These are phyloP conservation scores for Drosophila nasuta DNA, from an alignment of 1,140 invertebrate species.

Conservation along the genomic window DNA sequence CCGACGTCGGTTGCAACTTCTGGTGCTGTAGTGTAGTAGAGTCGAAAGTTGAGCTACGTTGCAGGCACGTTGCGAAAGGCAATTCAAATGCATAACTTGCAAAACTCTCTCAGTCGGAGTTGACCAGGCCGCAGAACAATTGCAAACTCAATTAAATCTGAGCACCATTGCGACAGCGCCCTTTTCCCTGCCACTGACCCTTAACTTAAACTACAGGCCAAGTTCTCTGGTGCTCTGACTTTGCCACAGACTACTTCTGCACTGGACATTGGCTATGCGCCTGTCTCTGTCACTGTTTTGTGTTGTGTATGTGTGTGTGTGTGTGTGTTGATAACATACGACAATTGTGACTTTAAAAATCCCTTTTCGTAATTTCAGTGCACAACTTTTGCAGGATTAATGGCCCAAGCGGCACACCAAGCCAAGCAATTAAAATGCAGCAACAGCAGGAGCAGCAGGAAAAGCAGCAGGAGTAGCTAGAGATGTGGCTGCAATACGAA, in stretches of 20 bases:
- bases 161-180: conserved; percentile 64
- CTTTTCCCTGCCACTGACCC: conserved; percentile 13
- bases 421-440: conserved; percentile 81
- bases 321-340: conserved; percentile 76
- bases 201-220: conserved; percentile 65
- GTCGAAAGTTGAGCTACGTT: conserved; percentile 43
- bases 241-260: conserved; percentile 9
- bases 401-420: conserved; percentile 73
- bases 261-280: conserved; percentile 20
- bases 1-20: conserved; percentile 6
- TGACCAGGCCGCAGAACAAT: conserved; percentile 70
- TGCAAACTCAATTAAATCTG: conserved; percentile 83
- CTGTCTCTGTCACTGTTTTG: not conserved
- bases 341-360: conserved; percentile 83
- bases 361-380: conserved; percentile 75
- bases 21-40: not conserved
- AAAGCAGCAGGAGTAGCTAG: conserved; percentile 25
- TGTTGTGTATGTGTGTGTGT: conserved; percentile 13
- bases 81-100: conserved; percentile 57
- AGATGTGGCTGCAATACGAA: not conserved
- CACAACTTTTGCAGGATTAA: conserved; percentile 82
- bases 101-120: conserved; percentile 25
- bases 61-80: conserved; percentile 20
- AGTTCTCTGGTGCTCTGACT: conserved; percentile 37
- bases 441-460: conserved; percentile 43